Base-by-base conservation (phyloP, 1,140 invertebrate genomes). In the Drosophila leontia region DNA sequence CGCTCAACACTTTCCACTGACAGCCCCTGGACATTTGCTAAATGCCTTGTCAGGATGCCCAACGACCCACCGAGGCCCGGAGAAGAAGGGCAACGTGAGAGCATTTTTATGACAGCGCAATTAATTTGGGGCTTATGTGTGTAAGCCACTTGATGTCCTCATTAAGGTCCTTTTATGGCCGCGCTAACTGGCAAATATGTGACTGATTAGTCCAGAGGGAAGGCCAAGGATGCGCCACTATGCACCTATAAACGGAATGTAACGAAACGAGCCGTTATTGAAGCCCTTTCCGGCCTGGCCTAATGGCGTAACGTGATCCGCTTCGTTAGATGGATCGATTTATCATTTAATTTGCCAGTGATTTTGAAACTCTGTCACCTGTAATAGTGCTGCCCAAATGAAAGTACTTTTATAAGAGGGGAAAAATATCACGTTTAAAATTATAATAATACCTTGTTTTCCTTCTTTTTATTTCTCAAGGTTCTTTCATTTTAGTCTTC, bases 81-180 rank as follows among this genome's bases (percentile, higher is more conserved):
- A 67, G 23, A 13, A 45, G 59, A 37, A 60, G 78, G 57, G 51
- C 42, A 72, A 82, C 75, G 85, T 90, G 81, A 78, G 75, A 60
- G 71, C 68, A 90, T 90, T 90, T 90, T 90, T 90, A 91, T 90
- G 86, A 90, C 86, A 90, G 82, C 57, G 71, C 86, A 90, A 90
- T 91, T 91, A 91, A 91, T 91, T 91, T 90, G 68, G 69, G 82
- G 71, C 85, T 90, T 90, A 90, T 76, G 86, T 85, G 78, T 80
- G 78, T 91, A 90, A 91, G 86, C 86, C 86, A 91, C 78, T 90
- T 90, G 78, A 90, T 90, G 85, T 82, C 72, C 64, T 80, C 85
- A 84, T 90, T 90, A 88, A 80, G 85, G 67, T 50, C 64, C 80
- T 80, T 90, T 90, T 88, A 90, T 84, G 84, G 80, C 50, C 61